Conservation (phyloP, 2,797 vertebrate species). For the Muscicapa comitata region DNA sequence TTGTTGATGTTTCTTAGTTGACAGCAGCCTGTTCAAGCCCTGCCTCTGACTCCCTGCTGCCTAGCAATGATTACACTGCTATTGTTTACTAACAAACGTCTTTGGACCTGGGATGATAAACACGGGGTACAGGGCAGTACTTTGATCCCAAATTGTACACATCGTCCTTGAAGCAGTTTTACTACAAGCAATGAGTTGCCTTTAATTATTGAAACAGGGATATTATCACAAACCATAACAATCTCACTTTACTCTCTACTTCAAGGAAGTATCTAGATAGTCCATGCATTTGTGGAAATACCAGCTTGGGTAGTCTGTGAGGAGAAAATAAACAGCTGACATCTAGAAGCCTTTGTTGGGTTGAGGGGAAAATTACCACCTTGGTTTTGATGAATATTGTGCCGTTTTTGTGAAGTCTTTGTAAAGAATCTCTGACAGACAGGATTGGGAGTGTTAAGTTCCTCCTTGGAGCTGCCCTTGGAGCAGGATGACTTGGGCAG, state of each 20-base stretch:
- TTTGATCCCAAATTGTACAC: not conserved
- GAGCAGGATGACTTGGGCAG: not conserved
- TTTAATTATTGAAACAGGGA: constrained; percentile 14
- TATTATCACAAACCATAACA: not conserved
- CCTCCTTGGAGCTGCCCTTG: not conserved
- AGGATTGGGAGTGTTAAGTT: not conserved
- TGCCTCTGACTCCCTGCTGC: not conserved
- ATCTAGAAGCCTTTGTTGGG: not conserved
- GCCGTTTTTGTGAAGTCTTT: not conserved
- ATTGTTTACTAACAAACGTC: constrained; percentile 43
- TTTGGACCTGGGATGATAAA: constrained; percentile 5
- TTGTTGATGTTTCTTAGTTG: not conserved
- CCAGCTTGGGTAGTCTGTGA: not conserved
- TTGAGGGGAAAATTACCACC: not conserved
- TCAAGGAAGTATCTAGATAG: not conserved
- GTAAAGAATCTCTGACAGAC: not conserved
- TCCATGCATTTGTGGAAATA: not conserved
- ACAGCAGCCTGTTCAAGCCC: not conserved
- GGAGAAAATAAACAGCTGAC: not conserved
- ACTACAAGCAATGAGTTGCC: not conserved
- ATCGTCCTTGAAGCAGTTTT: constrained; percentile 11
- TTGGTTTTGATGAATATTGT: not conserved
- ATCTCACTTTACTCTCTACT: not conserved
- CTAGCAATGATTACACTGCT: not conserved
- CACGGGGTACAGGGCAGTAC: not conserved